Percentiles rank a stretch among this genome's conserved stretches.
phyloP scores from a whole-genome alignment of 2,888 invertebrate genomes.

The Xestia sexstrigata region DNA sequence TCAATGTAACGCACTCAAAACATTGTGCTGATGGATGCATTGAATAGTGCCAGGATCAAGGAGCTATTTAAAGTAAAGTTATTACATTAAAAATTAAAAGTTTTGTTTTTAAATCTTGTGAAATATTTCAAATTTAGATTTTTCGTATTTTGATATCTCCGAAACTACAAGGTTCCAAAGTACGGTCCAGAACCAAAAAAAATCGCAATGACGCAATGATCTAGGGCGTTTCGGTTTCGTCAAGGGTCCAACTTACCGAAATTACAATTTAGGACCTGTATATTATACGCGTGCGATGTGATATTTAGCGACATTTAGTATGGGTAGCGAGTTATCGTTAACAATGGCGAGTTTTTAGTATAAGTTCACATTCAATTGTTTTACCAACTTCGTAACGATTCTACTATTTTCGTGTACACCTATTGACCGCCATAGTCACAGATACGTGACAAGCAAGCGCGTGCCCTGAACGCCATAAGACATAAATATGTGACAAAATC shows the following conservation, averaged over 20 bases:
- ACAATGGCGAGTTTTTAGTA: not conserved
- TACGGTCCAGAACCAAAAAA: not conserved
- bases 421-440: no score
- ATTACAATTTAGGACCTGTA: no score
- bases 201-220: not conserved
- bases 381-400: not conserved
- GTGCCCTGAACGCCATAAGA: no score
- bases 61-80: not conserved
- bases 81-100: not conserved
- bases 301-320: not conserved
- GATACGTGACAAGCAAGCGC: no score
- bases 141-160: no score
- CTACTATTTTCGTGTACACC: no score
- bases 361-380: not conserved
- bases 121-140: not conserved
- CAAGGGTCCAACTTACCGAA: not conserved
- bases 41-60: not conserved
- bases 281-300: not conserved
- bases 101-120: not conserved
- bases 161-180: not conserved
- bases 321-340: not conserved
- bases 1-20: not conserved
- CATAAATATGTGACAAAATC: no score
- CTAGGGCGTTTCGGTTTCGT: not conserved
- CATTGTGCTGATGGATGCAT: not conserved